Base-by-base conservation (phyloP, 2,888 invertebrate species). In the Aleiodes leptofemur region DNA sequence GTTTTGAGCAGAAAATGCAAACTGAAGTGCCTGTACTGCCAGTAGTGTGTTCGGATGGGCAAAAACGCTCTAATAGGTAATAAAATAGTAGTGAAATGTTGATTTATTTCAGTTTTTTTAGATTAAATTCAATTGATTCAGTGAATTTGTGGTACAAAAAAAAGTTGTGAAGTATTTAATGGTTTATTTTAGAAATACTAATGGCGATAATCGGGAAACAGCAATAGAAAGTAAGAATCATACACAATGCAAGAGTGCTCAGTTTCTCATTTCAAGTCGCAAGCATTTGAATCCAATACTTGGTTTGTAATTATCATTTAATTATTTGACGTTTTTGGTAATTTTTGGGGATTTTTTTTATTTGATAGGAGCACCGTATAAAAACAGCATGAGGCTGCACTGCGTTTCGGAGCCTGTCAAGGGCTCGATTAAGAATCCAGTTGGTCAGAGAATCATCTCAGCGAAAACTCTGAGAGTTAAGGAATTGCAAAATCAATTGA, bases 401-500 rank as follows among this genome's bases (percentile, higher is more conserved):
- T 89, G 90, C 13, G 78, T 87, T 7, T 75, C 78, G 34, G 86
- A 83, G 73, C 80, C 83, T 31, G 61, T 76, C 11, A 83, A 79
- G 76, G 72, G 78, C 7, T 66, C 79, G 16, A 82, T 78, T 70
- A 86, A 82, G 79, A 85, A 80, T 74, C 75, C 79, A 64, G 78
- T 88, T 55, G 80, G 82, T 38, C 93, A 96, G 87, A 91, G 95
- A 13, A 94, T 96, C 57, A 90, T 95, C 79, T 96, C 96, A 0
- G 96, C 96, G 0, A 94, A 95, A 89, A 92, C 95, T 78, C 91
- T 95, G 76, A 91, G 94, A 34, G 91, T 95, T 38, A 94, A 95
- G 84, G 94, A 94, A 75, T 90, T 95, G 78, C 96, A 96, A 90
- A 96, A 95, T 88, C 95, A 96, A 86, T 86, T 96, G 73, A 92